A percentile compares a stretch with the other conserved stretches of the same genome.
Evolutionary conservation across 1,140 invertebrate genomes (phyloP).

Genomic region (Dendrolimus punctatus): DNA sequence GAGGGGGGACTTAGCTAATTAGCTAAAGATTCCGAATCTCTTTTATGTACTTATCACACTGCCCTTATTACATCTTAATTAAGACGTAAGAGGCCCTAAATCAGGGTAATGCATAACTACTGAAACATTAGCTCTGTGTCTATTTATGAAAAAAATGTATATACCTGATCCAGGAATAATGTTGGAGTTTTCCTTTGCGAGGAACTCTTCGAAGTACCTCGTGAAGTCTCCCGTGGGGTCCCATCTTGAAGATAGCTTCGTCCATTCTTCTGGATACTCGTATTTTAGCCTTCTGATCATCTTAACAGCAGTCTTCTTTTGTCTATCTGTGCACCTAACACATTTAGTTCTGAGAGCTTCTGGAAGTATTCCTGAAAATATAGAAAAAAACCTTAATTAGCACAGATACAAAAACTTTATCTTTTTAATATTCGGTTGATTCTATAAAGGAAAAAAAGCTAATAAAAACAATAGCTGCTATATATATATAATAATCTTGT

Average conservation of each 20-base stretch:
- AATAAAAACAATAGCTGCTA: no score
- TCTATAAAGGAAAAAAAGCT: no score
- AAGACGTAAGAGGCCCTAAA: no score
- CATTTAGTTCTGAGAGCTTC: conserved; percentile 77
- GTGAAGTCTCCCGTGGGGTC: conserved; percentile 75
- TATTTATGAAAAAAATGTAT: background rate
- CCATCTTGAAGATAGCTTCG: conserved; percentile 69
- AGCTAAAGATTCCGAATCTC: no score
- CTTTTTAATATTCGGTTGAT: no score
- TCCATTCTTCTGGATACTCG: conserved; percentile 75
- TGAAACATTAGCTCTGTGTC: no score
- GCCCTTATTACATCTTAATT: no score
- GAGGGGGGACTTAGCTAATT: no score
- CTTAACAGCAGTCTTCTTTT: conserved; percentile 71
- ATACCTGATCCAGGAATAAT: conserved; percentile 39
- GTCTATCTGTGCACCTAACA: conserved; percentile 73
- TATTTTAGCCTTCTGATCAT: conserved; percentile 70
- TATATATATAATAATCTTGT: no score
- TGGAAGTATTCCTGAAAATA: conserved; percentile 73
- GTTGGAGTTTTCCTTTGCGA: conserved; percentile 63
- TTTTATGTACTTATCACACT: no score
- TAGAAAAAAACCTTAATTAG: conserved; percentile 1
- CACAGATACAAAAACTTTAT: background rate
- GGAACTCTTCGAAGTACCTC: conserved; percentile 63
- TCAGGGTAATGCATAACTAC: no score